Conservation (phyloP, 92 coral and sea anemone species). For the Bergia sp. region DNA sequence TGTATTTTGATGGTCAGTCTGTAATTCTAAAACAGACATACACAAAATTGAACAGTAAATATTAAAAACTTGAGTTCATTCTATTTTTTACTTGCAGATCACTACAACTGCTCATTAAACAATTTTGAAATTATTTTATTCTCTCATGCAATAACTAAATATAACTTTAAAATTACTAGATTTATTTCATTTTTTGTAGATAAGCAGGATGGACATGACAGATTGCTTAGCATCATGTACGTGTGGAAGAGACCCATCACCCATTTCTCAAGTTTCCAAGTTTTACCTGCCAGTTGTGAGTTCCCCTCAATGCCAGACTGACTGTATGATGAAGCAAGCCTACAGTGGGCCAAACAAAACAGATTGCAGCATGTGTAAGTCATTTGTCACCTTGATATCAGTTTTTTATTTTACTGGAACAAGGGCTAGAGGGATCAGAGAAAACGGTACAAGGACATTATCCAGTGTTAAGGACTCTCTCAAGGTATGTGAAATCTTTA, state of each 20-base stretch:
- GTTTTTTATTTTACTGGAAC: too few species aligned
- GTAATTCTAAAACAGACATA: too few species aligned
- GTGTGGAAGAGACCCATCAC: conserved; percentile 62
- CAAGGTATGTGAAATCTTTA: too few species aligned
- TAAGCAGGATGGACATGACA: conserved; percentile 61
- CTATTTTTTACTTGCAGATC: too few species aligned
- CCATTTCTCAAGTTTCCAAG: conserved; percentile 32
- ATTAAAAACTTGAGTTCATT: too few species aligned
- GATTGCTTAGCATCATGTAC: conserved; percentile 68
- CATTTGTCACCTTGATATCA: not conserved
- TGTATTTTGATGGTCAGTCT: too few species aligned
- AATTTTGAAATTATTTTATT: not conserved
- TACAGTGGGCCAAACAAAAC: conserved; percentile 29
- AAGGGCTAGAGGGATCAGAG: too few species aligned
- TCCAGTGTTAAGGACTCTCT: too few species aligned
- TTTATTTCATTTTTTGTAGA: not conserved
- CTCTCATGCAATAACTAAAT: not conserved
- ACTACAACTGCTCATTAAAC: too few species aligned
- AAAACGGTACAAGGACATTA: too few species aligned
- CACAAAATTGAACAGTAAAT: too few species aligned
- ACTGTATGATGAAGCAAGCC: conserved; percentile 40
- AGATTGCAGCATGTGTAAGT: conserved; percentile 29
- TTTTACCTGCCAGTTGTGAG: conserved; percentile 27
- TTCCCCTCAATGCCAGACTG: conserved; percentile 24
- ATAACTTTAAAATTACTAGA: not conserved